Percentiles rank a stretch among this genome's conserved stretches.
These are phyloP conservation scores for Mastigias papua DNA, from an alignment of 30 jellyfish, hydroid and myxozoan species.

Conservation along the genomic window DNA sequence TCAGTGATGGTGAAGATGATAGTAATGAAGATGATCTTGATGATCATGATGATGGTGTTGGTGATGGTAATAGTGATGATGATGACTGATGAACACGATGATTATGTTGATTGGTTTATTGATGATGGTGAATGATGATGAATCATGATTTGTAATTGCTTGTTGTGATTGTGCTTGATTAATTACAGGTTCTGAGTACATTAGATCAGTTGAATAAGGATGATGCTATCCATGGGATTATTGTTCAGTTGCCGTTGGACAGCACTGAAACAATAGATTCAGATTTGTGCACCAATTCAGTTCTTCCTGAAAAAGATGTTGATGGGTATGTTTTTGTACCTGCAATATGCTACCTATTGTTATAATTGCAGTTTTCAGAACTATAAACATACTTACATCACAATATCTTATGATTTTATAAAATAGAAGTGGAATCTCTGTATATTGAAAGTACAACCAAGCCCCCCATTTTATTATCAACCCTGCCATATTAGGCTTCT, in stretches of 20 bases:
- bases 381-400: too few relatives aligned
- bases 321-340: slow-evolving; percentile 81
- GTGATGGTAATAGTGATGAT: not conserved
- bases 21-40: not conserved
- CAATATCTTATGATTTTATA: too few relatives aligned
- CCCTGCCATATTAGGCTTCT: not conserved
- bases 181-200: slow-evolving; percentile 59
- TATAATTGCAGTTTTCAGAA: too few relatives aligned
- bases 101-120: not conserved
- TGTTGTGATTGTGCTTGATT: too few relatives aligned
- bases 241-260: slow-evolving; percentile 96
- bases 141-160: too few relatives aligned
- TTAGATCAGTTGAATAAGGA: slow-evolving; percentile 79
- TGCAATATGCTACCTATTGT: too few relatives aligned
- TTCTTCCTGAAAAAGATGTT: slow-evolving; percentile 95
- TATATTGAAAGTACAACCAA: not conserved
- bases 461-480: not conserved
- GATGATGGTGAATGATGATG: not conserved
- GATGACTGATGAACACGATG: not conserved
- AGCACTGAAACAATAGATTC: slow-evolving; percentile 82
- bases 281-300: slow-evolving; percentile 92
- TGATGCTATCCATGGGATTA: slow-evolving; percentile 89
- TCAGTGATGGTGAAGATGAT: not conserved
- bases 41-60: not conserved
- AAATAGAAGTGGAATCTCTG: too few relatives aligned